Evolutionary conservation across 1,140 invertebrate genomes (phyloP).

Genomic region (Sycophaga agraensis): DNA sequence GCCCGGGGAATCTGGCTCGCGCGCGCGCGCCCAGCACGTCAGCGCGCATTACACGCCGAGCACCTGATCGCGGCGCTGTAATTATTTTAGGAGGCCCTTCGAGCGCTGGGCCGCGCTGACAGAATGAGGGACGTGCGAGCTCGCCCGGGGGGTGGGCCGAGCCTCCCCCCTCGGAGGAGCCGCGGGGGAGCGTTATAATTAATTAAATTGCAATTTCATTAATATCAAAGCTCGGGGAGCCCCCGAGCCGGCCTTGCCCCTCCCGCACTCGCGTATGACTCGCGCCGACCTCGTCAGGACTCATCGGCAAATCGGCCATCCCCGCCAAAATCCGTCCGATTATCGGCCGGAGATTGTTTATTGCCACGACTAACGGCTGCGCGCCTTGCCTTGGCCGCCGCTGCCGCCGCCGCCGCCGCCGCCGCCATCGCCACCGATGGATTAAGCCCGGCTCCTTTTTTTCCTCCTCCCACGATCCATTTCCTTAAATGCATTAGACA

Average conservation of each 20-base stretch:
- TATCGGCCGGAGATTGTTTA: slow-evolving; percentile 2
- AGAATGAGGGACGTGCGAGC: slow-evolving; percentile 1
- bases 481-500: slow-evolving; percentile 21
- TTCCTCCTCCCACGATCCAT: neutral
- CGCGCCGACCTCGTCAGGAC: neutral
- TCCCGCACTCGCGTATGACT: slow-evolving; percentile 4
- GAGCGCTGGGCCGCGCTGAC: neutral
- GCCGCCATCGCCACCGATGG: too few species aligned
- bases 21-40: slow-evolving; percentile 22
- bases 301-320: neutral
- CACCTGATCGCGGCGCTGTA: slow-evolving; percentile 29
- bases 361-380: neutral
- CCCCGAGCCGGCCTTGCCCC: neutral
- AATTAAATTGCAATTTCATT: slow-evolving; percentile 32
- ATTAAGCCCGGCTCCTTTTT: neutral
- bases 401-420: too few species aligned
- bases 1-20: neutral
- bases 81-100: slow-evolving; percentile 24
- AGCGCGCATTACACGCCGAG: slow-evolving; percentile 26
- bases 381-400: neutral
- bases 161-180: neutral
- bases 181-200: slow-evolving; percentile 24
- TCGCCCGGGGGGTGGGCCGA: neutral
- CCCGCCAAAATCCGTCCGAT: neutral
- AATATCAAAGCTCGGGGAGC: slow-evolving; percentile 23